Conservation (phyloP, 2,888 invertebrate species). For the Drosophila anomalata region DNA sequence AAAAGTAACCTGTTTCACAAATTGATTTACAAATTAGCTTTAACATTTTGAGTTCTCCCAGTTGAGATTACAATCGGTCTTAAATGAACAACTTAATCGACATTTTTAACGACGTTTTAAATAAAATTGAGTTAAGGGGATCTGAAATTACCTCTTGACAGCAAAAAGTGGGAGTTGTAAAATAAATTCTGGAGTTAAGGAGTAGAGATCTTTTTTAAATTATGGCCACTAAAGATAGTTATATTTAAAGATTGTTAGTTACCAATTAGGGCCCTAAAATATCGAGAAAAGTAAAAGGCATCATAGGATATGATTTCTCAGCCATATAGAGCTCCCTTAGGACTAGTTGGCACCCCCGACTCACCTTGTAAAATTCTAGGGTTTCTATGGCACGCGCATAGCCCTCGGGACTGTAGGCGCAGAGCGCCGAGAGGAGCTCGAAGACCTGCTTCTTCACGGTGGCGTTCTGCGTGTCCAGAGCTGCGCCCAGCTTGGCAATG, state of each 20-base stretch:
- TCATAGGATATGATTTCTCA: neutral
- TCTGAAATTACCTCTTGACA: neutral
- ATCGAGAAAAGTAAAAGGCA: neutral
- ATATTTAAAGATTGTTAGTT: neutral
- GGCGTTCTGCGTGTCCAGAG: constrained; percentile 94
- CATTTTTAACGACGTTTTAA: neutral
- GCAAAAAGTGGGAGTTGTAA: neutral
- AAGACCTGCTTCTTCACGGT: constrained; percentile 98
- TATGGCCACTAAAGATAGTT: neutral
- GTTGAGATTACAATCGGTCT: neutral
- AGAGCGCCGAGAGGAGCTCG: constrained; percentile 96
- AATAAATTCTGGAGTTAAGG: neutral
- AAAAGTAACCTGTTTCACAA: neutral
- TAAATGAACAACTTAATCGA: neutral
- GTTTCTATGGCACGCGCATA: constrained; percentile 94
- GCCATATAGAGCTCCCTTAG: neutral
- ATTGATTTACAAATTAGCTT: neutral
- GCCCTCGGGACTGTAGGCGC: constrained; percentile 96
- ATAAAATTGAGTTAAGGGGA: neutral
- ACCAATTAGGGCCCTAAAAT: neutral
- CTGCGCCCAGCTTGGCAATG: constrained; percentile 95
- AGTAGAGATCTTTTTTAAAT: neutral
- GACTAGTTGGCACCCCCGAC: constrained; percentile 26
- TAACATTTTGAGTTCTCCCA: neutral
- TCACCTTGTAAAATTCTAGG: constrained; percentile 96